phyloP scores from a whole-genome alignment of 2,113 vertebrate species.

The Mormyrus iriodes region DNA sequence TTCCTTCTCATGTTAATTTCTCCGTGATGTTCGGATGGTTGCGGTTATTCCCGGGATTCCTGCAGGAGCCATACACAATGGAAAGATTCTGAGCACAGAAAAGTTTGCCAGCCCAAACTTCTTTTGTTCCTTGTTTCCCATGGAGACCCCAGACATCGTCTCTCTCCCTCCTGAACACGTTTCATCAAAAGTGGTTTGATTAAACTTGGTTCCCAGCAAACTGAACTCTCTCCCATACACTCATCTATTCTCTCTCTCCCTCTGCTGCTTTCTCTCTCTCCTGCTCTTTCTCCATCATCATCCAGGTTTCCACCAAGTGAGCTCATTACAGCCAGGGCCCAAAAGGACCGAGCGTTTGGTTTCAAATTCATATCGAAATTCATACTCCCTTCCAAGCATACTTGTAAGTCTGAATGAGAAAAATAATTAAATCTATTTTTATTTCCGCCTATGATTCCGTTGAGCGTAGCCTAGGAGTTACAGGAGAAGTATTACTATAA shows the following conservation, averaged over 20 bases:
- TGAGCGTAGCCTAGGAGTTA: neutral
- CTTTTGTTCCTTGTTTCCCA: neutral
- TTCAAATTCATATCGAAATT: neutral
- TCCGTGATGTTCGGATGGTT: neutral
- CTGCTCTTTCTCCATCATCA: conserved; percentile 16
- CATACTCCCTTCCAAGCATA: neutral
- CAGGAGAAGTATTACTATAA: neutral
- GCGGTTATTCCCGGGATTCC: neutral
- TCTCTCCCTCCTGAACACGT: neutral
- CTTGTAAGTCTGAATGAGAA: neutral
- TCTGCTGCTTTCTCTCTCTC: neutral
- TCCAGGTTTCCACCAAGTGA: neutral
- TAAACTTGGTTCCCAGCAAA: no score
- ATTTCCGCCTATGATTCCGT: neutral
- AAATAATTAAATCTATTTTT: neutral
- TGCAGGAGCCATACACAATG: neutral
- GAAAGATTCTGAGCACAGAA: neutral
- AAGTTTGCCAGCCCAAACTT: neutral
- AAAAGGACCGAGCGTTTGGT: neutral
- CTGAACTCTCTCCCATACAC: neutral
- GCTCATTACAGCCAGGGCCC: neutral
- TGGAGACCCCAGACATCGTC: neutral
- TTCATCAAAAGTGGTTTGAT: neutral
- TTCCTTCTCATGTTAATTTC: neutral
- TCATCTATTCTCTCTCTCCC: neutral